Percentiles rank a stretch among this genome's conserved stretches.
These are phyloP conservation scores for Patiria pectinifera DNA, from an alignment of 53 echinoderm and acorn worm genomes.

Conservation along the genomic window DNA sequence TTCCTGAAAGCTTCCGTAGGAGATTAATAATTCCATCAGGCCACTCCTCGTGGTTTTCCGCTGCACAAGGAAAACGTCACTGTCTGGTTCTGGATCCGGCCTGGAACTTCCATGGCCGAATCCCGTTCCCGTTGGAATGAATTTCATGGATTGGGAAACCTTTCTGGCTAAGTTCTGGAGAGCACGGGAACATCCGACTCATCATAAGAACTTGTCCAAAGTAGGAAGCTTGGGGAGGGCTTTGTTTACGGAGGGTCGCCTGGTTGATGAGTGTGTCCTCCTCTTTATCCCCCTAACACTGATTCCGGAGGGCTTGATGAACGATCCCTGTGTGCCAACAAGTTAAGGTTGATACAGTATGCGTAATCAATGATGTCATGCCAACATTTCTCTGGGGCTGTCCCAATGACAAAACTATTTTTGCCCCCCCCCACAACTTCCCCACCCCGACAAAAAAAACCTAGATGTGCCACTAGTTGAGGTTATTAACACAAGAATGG, in stretches of 20 bases:
- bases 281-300: neutral
- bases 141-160: neutral
- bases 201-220: slow-evolving; percentile 49
- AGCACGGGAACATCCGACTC: neutral
- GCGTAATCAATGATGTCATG: too few species aligned
- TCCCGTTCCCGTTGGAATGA: neutral
- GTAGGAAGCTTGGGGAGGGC: slow-evolving; percentile 38
- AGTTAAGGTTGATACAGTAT: slow-evolving; percentile 23
- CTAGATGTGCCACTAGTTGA: too few species aligned
- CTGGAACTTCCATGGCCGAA: neutral
- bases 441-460: too few species aligned
- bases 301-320: slow-evolving; percentile 46
- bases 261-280: neutral
- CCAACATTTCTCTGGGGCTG: too few species aligned
- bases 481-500: too few species aligned
- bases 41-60: too few species aligned
- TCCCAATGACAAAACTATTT: neutral
- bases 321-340: slow-evolving; percentile 22
- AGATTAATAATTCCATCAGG: too few species aligned
- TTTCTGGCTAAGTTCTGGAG: neutral
- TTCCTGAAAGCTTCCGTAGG: too few species aligned
- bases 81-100: neutral
- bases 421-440: neutral
- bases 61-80: neutral
- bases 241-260: neutral